Conservation (phyloP, 2,888 invertebrate genomes). For the Agonopterix heracliana region DNA sequence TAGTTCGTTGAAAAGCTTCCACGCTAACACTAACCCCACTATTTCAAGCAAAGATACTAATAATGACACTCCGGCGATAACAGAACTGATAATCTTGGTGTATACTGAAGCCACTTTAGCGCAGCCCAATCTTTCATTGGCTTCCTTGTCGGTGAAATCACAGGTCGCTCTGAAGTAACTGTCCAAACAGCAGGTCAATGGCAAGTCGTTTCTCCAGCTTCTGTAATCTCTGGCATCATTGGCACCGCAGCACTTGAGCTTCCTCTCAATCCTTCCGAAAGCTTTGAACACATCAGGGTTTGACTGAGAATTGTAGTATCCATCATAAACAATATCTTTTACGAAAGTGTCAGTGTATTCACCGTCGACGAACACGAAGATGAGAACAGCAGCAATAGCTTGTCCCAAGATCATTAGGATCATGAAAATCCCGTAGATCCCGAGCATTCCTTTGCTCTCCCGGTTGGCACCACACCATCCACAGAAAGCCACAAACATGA, state of each 20-base stretch:
- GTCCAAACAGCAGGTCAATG: slow-evolving; percentile 60
- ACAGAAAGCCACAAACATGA: slow-evolving; percentile 61
- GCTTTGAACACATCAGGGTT: slow-evolving; percentile 61
- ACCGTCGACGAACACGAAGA: slow-evolving; percentile 67
- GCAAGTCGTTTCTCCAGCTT: slow-evolving; percentile 64
- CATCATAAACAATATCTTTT: slow-evolving; percentile 69
- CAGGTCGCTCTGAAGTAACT: slow-evolving; percentile 63
- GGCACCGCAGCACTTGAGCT: slow-evolving; percentile 63
- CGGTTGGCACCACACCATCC: slow-evolving; percentile 61
- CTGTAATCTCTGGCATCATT: slow-evolving; percentile 68
- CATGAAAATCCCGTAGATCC: slow-evolving; percentile 56
- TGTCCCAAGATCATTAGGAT: slow-evolving; percentile 54
- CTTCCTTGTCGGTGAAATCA: slow-evolving; percentile 69
- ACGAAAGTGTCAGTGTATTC: slow-evolving; percentile 65
- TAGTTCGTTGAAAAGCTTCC: slow-evolving; percentile 58
- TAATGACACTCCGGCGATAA: slow-evolving; percentile 59
- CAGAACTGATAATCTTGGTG: slow-evolving; percentile 66
- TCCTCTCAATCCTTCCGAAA: slow-evolving; percentile 62
- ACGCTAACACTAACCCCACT: slow-evolving; percentile 53
- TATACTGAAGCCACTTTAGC: slow-evolving; percentile 70
- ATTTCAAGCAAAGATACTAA: slow-evolving; percentile 57
- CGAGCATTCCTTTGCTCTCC: slow-evolving; percentile 60
- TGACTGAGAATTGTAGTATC: slow-evolving; percentile 65
- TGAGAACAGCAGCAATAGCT: slow-evolving; percentile 53
- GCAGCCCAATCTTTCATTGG: slow-evolving; percentile 66